Evolutionary conservation across 2,113 vertebrate genomes (phyloP).

Genomic region (Gymnocephalus cernua): DNA sequence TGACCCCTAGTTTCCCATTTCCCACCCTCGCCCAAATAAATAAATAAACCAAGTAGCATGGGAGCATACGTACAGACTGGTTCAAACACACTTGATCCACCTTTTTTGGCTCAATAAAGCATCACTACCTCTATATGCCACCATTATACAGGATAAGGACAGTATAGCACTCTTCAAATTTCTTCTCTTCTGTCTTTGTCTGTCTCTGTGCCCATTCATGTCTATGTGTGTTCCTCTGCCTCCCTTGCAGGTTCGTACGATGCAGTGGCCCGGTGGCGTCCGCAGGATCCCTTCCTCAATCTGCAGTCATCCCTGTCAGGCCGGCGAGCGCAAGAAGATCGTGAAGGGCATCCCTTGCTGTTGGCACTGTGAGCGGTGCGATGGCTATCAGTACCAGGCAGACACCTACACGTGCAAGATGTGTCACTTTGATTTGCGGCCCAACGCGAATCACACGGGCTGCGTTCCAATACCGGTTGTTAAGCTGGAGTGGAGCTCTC

Average conservation of each 20-base stretch:
- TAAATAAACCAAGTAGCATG: constrained; percentile 3
- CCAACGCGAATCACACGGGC: constrained; percentile 83
- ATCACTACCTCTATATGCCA: neutral
- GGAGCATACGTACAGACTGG: neutral
- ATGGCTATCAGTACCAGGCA: constrained; percentile 85
- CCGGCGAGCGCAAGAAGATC: constrained; percentile 84
- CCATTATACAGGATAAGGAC: neutral
- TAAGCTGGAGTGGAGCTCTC: constrained; percentile 86
- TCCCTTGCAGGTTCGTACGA: constrained; percentile 74
- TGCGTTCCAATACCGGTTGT: constrained; percentile 83
- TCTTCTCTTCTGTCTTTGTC: constrained; percentile 15
- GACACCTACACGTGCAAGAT: constrained; percentile 85
- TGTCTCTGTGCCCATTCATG: neutral
- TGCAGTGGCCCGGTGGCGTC: constrained; percentile 83
- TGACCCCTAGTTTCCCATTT: constrained; percentile 36
- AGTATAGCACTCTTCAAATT: constrained; percentile 3
- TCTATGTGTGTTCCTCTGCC: neutral
- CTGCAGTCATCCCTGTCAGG: constrained; percentile 82
- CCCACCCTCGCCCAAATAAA: constrained; percentile 20
- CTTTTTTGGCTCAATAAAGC: constrained; percentile 53
- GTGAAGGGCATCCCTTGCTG: constrained; percentile 86
- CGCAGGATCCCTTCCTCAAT: constrained; percentile 83
- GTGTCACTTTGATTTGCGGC: constrained; percentile 84
- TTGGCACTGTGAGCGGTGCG: constrained; percentile 86
- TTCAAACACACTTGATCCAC: constrained; percentile 13